These are phyloP conservation scores for Torymus aiolomorphi DNA, from an alignment of 2,888 invertebrate species.

Conservation along the genomic window DNA sequence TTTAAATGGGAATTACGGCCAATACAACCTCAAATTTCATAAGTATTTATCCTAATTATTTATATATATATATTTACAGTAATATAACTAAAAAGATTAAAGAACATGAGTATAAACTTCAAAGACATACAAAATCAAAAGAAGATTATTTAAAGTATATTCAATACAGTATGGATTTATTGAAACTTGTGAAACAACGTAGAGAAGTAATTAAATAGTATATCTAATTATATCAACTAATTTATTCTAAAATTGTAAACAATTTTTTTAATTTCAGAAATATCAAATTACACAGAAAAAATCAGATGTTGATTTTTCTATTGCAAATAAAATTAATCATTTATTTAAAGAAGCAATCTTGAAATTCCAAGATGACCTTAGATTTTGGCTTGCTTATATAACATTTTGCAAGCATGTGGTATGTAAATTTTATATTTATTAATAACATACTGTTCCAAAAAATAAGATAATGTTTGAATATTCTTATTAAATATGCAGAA, in stretches of 20 bases:
- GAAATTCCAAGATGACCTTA: constrained; percentile 84
- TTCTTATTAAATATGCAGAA: constrained; percentile 60
- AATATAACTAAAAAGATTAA: constrained; percentile 83
- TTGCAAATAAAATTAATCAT: constrained; percentile 84
- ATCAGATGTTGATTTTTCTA: constrained; percentile 82
- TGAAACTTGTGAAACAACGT: constrained; percentile 81
- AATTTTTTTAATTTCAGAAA: constrained; percentile 68
- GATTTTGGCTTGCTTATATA: constrained; percentile 87
- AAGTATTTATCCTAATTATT: constrained; percentile 5
- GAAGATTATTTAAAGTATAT: constrained; percentile 85
- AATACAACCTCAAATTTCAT: neutral
- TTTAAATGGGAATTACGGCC: no score
- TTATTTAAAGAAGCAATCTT: constrained; percentile 84
- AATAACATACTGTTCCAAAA: constrained; percentile 33
- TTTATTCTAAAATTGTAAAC: constrained; percentile 25
- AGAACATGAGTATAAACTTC: constrained; percentile 85
- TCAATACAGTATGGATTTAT: constrained; percentile 82
- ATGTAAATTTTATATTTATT: constrained; percentile 63
- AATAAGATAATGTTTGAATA: constrained; percentile 42
- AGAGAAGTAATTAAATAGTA: constrained; percentile 75
- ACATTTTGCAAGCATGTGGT: constrained; percentile 86
- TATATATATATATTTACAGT: constrained; percentile 74
- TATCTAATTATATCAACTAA: constrained; percentile 4
- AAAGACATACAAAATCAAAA: constrained; percentile 81
- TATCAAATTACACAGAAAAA: constrained; percentile 80